phyloP scores from a whole-genome alignment of 2,113 vertebrate species.

The Piprites chloris region DNA sequence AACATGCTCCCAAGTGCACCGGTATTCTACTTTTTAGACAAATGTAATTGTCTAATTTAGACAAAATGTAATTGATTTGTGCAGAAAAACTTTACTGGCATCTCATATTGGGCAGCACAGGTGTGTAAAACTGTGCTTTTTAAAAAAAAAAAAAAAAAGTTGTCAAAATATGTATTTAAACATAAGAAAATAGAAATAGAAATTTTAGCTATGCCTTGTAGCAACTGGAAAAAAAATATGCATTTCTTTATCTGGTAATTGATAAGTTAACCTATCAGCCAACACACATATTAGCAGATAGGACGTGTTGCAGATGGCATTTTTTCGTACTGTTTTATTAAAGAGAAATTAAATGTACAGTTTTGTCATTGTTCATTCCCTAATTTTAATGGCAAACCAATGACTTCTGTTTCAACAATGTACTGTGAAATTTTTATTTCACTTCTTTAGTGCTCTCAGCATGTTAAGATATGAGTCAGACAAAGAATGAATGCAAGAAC shows the following conservation, averaged over 20 bases:
- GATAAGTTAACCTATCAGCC: neutral
- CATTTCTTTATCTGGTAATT: neutral
- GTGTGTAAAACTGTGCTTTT: neutral
- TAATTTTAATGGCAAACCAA: neutral
- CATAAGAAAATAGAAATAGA: neutral
- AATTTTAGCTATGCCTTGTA: neutral
- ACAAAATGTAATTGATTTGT: neutral
- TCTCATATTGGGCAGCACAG: neutral
- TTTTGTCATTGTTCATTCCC: neutral
- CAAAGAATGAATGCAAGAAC: neutral
- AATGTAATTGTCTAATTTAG: neutral
- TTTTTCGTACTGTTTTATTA: neutral
- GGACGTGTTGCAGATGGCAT: neutral
- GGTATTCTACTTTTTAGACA: neutral
- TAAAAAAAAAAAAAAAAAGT: neutral
- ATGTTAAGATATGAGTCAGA: neutral
- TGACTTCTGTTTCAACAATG: neutral
- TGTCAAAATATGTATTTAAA: constrained; percentile 8
- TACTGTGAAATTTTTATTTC: neutral
- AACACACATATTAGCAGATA: neutral
- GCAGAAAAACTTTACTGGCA: neutral
- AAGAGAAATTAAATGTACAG: neutral
- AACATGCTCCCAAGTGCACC: neutral
- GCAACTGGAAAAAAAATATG: neutral
- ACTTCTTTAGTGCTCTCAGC: neutral